A percentile compares a stretch with the other conserved stretches of the same genome.
Conservation (phyloP, 2,888 invertebrate species). For the Tetragonula carbonaria region DNA sequence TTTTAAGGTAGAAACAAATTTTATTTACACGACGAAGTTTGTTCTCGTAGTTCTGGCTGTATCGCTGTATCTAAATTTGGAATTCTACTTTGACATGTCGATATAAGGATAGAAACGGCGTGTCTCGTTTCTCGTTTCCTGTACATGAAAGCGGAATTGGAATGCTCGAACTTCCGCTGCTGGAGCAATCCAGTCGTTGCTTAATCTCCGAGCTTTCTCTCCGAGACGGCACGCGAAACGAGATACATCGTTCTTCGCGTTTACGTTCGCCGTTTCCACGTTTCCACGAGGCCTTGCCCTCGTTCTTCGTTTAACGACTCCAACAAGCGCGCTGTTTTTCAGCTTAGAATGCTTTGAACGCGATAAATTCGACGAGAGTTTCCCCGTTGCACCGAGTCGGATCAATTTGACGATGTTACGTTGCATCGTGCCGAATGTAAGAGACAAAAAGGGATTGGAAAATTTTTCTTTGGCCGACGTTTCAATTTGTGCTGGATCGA, state of each 20-base stretch:
- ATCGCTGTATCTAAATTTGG: not conserved
- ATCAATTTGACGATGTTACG: constrained; percentile 9
- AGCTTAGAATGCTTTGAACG: constrained; percentile 43
- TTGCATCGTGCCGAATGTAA: not conserved
- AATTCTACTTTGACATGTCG: constrained; percentile 5
- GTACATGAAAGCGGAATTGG: constrained; percentile 20
- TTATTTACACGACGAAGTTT: not conserved
- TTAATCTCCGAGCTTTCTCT: constrained; percentile 56
- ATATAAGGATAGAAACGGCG: constrained; percentile 16
- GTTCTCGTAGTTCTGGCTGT: not conserved
- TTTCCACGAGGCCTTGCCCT: not conserved
- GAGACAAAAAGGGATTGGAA: not conserved
- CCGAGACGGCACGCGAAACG: constrained; percentile 45
- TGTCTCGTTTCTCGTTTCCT: constrained; percentile 14
- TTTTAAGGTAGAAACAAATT: not conserved
- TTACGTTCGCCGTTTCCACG: constrained; percentile 31
- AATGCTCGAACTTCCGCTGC: constrained; percentile 22
- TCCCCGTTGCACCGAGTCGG: constrained; percentile 20
- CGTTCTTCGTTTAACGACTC: constrained; percentile 49
- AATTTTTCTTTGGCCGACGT: not conserved
- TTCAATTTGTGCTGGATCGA: not conserved
- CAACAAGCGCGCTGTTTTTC: constrained; percentile 47
- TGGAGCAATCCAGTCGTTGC: constrained; percentile 33
- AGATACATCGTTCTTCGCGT: constrained; percentile 44
- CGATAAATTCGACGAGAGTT: constrained; percentile 46